Evolutionary conservation across 2,888 invertebrate species (phyloP).

Genomic region (Platynereis dumerilii): DNA sequence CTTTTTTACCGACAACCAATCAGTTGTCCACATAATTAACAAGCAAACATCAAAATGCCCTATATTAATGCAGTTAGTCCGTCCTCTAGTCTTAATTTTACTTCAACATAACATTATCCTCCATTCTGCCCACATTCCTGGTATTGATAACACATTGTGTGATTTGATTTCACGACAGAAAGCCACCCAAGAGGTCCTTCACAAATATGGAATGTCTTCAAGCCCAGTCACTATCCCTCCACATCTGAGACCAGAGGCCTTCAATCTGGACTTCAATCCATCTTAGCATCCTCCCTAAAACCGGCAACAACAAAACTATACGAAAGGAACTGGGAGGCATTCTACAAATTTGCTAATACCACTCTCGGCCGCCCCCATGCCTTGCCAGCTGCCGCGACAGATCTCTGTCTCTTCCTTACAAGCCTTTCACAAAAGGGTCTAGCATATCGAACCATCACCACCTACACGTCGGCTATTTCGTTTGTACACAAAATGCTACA

Average conservation of each 20-base stretch:
- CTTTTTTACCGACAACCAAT: not conserved
- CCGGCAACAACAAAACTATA: not conserved
- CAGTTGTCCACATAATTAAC: not conserved
- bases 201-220: not conserved
- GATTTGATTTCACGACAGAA: not conserved
- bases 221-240: not conserved
- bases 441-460: not conserved
- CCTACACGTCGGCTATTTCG: not conserved
- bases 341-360: not conserved
- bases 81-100: not conserved
- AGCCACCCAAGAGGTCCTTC: not conserved
- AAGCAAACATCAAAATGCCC: not conserved
- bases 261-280: not conserved
- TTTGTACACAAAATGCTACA: not conserved
- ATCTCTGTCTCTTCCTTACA: not conserved
- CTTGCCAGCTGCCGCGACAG: not conserved
- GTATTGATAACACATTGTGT: not conserved
- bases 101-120: not conserved
- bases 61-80: too few species aligned
- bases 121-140: not conserved
- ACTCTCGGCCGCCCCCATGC: not conserved
- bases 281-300: not conserved
- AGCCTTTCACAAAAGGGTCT: not conserved
- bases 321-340: not conserved
- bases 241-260: not conserved